Base-by-base conservation (phyloP, 2,888 invertebrate species). In the Hydriomena furcata region DNA sequence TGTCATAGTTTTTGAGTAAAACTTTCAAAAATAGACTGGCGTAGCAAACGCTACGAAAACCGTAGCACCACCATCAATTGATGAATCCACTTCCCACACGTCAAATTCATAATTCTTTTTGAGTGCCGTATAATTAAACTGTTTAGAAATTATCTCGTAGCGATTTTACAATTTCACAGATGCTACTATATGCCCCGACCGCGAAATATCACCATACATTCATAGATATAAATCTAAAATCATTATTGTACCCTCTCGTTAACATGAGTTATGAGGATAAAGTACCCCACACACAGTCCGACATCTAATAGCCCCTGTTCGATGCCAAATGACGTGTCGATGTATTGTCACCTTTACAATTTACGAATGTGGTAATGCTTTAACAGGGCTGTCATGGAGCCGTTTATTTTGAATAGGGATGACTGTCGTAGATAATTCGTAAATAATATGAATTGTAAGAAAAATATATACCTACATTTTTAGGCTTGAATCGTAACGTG, bases 281-380 rank as follows among this genome's bases (percentile, higher is more conserved):
- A 49, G 58, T 53, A 50, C 55, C 58, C 55, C 42, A 48, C 55
- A 54, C 52, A 57, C 50, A 65, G 71, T 63, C 60, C 70, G 73
- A 81, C 81, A 79, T 73, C 68, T 71, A 72, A 80, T 76, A 76
- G 82, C 83, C 84, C 83, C 79, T 75, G 77, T 76, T 69, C 65
- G 64, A 63, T 65, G 70, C 76, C 79, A 82, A 86, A 86, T 86
- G 86, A 85, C 80, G 73, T 79, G 85, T 80, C 83, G 77, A 71
- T 83, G 82, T 73, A 76, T 86, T 84, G 87, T 84, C 87, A 88
- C 86, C 84, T 84, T 78, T 72, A 72, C 74, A 73, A 83, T 82
- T 82, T 82, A 83, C 76, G 77, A 74, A 77, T 81, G 79, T 73
- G 76, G 76, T 74, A 73, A 77, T 73, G 37, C 52, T 54, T 63